These are phyloP conservation scores for Aleiodes leptofemur DNA, from an alignment of 2,888 invertebrate species.

Conservation along the genomic window DNA sequence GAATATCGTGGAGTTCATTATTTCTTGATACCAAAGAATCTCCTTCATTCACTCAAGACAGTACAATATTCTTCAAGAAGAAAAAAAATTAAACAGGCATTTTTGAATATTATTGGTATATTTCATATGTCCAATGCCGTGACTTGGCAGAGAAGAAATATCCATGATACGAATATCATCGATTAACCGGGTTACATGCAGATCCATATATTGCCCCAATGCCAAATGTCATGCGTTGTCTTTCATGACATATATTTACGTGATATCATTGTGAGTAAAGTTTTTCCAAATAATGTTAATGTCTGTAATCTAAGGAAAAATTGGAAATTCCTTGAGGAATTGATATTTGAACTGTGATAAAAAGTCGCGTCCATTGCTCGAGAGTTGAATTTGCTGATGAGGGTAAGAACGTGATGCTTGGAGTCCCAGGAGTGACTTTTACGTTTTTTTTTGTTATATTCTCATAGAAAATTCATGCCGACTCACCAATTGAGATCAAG, in stretches of 20 bases:
- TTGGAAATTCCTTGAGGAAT: background rate
- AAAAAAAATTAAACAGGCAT: background rate
- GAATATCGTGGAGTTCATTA: too few species aligned
- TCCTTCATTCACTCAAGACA: too few species aligned
- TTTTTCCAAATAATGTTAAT: background rate
- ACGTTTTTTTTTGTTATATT: background rate
- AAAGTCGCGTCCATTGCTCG: background rate
- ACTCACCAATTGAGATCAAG: slow-evolving; percentile 25
- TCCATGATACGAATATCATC: slow-evolving; percentile 1
- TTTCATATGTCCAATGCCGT: background rate
- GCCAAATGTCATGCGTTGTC: slow-evolving; percentile 6
- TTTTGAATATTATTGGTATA: background rate
- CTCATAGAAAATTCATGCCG: slow-evolving; percentile 19
- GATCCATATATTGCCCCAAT: slow-evolving; percentile 22
- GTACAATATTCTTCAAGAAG: background rate
- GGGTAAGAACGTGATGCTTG: slow-evolving; percentile 5
- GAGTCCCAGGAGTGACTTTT: slow-evolving; percentile 10
- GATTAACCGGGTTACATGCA: slow-evolving; percentile 40
- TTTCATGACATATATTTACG: background rate
- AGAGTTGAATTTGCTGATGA: slow-evolving; percentile 10
- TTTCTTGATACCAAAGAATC: too few species aligned
- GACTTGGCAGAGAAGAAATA: background rate
- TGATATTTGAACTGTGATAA: background rate
- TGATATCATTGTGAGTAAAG: background rate
- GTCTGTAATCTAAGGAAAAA: background rate